phyloP scores from a whole-genome alignment of 2,888 invertebrate species.

The Drosophila ochracea region DNA sequence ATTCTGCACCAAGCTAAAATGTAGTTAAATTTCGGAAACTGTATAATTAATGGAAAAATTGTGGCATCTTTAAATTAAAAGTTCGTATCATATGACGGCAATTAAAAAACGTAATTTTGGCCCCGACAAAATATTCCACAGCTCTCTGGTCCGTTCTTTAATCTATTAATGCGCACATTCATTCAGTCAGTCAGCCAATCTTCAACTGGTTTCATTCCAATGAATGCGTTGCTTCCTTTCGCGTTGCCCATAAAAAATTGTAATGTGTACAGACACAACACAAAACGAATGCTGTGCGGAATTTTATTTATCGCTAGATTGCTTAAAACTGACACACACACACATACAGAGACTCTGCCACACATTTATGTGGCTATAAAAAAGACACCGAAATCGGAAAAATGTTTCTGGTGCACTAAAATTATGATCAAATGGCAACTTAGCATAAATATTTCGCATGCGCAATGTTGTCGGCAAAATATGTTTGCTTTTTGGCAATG shows the following conservation, averaged over 20 bases:
- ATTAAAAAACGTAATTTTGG: conserved; percentile 40
- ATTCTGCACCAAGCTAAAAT: neutral
- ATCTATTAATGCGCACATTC: conserved; percentile 54
- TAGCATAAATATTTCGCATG: conserved; percentile 44
- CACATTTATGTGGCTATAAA: conserved; percentile 55
- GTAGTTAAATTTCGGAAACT: neutral
- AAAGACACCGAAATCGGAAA: conserved; percentile 30
- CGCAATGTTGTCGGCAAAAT: conserved; percentile 24
- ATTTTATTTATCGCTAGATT: conserved; percentile 57
- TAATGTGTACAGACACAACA: conserved; percentile 7
- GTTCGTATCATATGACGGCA: conserved; percentile 49
- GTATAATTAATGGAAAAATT: conserved; percentile 24
- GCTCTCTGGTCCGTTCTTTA: conserved; percentile 49
- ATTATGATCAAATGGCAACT: conserved; percentile 69
- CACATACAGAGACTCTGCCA: neutral
- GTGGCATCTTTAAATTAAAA: conserved; percentile 20
- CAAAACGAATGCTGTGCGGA: conserved; percentile 33
- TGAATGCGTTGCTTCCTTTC: conserved; percentile 68
- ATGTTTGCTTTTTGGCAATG: conserved; percentile 24
- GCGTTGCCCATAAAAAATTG: conserved; percentile 55
- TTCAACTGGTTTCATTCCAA: conserved; percentile 58
- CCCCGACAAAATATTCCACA: conserved; percentile 44
- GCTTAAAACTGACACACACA: conserved; percentile 43
- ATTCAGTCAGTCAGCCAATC: conserved; percentile 12
- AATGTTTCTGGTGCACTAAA: conserved; percentile 45